Percentiles rank a stretch among this genome's conserved stretches.
Evolutionary conservation across 2,888 invertebrate genomes (phyloP).

Genomic region (Myathropa florea): DNA sequence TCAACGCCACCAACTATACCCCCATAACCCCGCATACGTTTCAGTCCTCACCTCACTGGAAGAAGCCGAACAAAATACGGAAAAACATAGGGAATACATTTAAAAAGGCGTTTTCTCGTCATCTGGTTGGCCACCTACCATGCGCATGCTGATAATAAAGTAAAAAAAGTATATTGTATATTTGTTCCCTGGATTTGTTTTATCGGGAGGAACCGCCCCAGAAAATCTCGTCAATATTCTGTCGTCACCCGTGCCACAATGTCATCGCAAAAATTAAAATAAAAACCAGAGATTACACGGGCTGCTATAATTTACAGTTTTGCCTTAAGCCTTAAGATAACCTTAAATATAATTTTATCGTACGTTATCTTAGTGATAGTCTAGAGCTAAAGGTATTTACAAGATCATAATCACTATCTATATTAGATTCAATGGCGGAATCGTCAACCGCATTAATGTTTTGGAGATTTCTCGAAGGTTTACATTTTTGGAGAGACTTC

Average conservation of each 20-base stretch:
- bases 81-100: conserved; percentile 8
- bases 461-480: not conserved
- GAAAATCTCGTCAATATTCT: not conserved
- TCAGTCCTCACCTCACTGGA: not conserved
- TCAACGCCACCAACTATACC: not conserved
- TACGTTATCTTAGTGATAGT: conserved; percentile 17
- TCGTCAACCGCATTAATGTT: not conserved
- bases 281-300: not conserved
- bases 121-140: conserved; percentile 47
- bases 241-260: not conserved
- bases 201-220: conserved; percentile 20
- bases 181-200: conserved; percentile 17
- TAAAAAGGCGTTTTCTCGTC: conserved; percentile 51
- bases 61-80: not conserved
- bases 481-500: not conserved
- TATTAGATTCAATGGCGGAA: conserved; percentile 9
- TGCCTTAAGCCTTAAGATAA: not conserved
- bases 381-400: conserved; percentile 15
- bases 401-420: not conserved
- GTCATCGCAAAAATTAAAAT: not conserved
- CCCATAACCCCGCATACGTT: not conserved
- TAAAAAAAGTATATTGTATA: conserved; percentile 13
- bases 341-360: not conserved
- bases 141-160: conserved; percentile 51
- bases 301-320: conserved; percentile 27